Evolutionary conservation across 1,140 invertebrate species (phyloP), one percentile per base, ranked within the genome.

Genomic region (Myzus persicae): DNA sequence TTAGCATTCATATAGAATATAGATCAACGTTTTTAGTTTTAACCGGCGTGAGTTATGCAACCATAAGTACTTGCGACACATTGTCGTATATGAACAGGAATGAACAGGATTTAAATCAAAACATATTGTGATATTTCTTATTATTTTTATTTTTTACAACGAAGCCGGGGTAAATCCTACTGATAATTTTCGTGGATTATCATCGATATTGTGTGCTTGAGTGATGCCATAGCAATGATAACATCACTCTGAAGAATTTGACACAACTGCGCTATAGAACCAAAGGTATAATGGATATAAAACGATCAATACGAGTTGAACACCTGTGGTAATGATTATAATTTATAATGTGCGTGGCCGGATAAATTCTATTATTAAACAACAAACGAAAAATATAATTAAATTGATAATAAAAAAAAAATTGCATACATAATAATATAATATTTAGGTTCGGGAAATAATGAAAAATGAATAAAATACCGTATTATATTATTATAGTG

Each of bases 401-500:
- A 76, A 76, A 76, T 76, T 76, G 59, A 20, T 76, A n/a, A n/a
- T 76, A 76, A n/a, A 76, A 76, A 67, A 67, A n/a, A 76, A 36
- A 31, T 9, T 76, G 59, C 4, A n/a, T n/a, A n/a, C 5, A 31
- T 31, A 31, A 51, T 51, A 22, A 22, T 46, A 51, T 51, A 51
- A 76, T 76, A 76, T n/a, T n/a, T n/a, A 76, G 14, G n/a, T 14
- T 40, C 2, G 22, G 22, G 44, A 88, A 88, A 48, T 48, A 36
- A 88, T 88, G 46, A 51, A 88, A 88, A 48, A 88, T 88, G 46
- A 48, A 88, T 88, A 22, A 48, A 88, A 88, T 24, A 88, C 59
- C 59, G 31, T 76, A 76, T 76, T 76, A 76, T 76, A n/a, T 76
- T 48, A 48, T 88, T 48, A 46, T 36, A 36, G 87, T 88, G 87